phyloP scores from a whole-genome alignment of 2,113 vertebrate genomes.

The Dipodomys spectabilis region DNA sequence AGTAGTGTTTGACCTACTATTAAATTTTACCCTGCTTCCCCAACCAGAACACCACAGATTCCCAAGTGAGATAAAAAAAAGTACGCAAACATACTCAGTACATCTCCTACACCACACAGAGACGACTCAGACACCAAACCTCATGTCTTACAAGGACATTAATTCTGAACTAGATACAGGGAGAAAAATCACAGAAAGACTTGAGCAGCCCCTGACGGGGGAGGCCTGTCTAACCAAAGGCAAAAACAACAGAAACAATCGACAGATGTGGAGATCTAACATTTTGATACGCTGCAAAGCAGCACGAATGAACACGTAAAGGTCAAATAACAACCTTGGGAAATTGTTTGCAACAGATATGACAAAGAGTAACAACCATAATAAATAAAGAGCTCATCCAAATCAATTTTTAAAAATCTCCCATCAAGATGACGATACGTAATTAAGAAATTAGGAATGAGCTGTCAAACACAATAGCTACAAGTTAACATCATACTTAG shows the following conservation, averaged over 20 bases:
- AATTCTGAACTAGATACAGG: constrained; percentile 39
- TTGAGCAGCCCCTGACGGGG: background rate
- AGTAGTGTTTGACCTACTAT: background rate
- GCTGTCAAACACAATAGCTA: background rate
- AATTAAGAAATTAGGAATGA: background rate
- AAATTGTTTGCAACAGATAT: background rate
- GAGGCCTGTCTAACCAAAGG: constrained; percentile 55
- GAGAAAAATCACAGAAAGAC: constrained; percentile 25
- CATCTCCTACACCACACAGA: background rate
- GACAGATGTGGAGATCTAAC: background rate
- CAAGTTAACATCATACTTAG: background rate
- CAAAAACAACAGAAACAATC: constrained; percentile 62
- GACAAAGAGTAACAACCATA: background rate
- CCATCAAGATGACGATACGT: background rate
- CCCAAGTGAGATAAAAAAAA: background rate
- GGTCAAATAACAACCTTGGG: constrained; percentile 66
- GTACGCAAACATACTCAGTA: background rate
- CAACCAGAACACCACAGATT: background rate
- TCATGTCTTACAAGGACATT: background rate
- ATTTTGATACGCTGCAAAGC: constrained; percentile 41
- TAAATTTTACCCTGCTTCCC: background rate
- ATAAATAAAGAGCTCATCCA: background rate
- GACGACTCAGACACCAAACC: background rate
- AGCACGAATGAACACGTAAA: constrained; percentile 56
- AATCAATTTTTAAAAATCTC: background rate